Base-by-base conservation (phyloP, 1,140 invertebrate species). In the Drosophila bifasciata region DNA sequence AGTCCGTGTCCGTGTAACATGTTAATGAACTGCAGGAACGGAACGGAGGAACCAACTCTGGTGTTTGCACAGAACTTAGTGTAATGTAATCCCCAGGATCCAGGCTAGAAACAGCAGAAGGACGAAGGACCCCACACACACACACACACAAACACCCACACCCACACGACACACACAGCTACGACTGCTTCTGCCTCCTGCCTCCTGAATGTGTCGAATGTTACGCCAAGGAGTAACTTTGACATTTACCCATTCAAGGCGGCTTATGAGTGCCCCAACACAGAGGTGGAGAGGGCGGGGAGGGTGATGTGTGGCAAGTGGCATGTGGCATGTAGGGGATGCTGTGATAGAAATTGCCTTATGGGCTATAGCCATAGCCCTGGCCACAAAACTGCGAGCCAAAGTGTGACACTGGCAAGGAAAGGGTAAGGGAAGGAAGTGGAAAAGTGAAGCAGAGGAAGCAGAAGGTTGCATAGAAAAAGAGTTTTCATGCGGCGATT, bases 221-320 rank as follows among this genome's bases (percentile, higher is more conserved):
- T 88, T 89, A 88, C 83, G 83, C 83, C 86, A 83, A 88, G 83
- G 83, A 89, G 83, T 88, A 88, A 88, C 83, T 88, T 88, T 88
- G 83, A 88, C 83, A 88, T 88, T 88, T 88, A 88, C 84, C 75
- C 83, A 88, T 88, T 88, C 83, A 88, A 88, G 83, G 83, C 83
- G 83, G 83, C 83, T 88, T 88, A 88, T 88, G 83, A 88, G 83
- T 88, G 71, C 84, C 83, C 72, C 68, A 57, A 58, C 83, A 75
- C 66, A 49, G 52, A 28, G 44, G 32, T 28, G n/a, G 51, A 32
- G 21, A 15, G 23, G 6, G 16, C 6, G 32, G 8, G 16, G 2
- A 44, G 40, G 17, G 15, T 25, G 28, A 3, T 5, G 45, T 2
- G 25, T 7, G 41, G 25, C 19, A 41, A 11, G 23, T 48, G 55